Evolutionary conservation across 2,888 invertebrate genomes (phyloP).

Genomic region (Xestia sexstrigata): DNA sequence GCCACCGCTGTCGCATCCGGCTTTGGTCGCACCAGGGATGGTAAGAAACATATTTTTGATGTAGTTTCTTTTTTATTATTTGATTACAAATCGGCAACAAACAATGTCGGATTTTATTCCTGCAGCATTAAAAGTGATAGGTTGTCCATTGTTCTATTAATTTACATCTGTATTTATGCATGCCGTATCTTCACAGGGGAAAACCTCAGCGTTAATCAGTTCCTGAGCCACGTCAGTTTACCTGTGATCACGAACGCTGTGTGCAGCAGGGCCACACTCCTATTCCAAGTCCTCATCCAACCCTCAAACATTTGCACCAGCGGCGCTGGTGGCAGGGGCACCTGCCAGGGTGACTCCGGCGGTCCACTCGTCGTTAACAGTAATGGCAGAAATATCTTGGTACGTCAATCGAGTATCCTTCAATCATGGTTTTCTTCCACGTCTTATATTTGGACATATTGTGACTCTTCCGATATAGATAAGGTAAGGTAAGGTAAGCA

Average conservation of each 20-base stretch:
- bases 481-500: too few species aligned
- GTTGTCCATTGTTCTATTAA: not conserved
- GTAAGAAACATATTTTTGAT: constrained; percentile 52
- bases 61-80: not conserved
- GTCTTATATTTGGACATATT: not conserved
- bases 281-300: constrained; percentile 35
- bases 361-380: constrained; percentile 76
- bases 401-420: constrained; percentile 38
- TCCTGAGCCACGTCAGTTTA: constrained; percentile 36
- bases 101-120: not conserved
- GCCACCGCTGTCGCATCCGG: constrained; percentile 72
- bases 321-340: constrained; percentile 68
- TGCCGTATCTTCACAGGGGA: constrained; percentile 6
- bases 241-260: constrained; percentile 36
- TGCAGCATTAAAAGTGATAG: not conserved
- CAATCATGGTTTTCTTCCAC: not conserved
- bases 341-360: constrained; percentile 82
- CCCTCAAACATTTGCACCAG: constrained; percentile 75
- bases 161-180: not conserved
- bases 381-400: constrained; percentile 69
- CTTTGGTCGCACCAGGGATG: constrained; percentile 69
- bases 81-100: not conserved
- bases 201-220: constrained; percentile 27
- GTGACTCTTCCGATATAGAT: not conserved
- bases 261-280: constrained; percentile 30